Percentiles rank a stretch among this genome's conserved stretches.
Conservation (phyloP, 2,797 vertebrate genomes). For the Syncerus caffer region DNA sequence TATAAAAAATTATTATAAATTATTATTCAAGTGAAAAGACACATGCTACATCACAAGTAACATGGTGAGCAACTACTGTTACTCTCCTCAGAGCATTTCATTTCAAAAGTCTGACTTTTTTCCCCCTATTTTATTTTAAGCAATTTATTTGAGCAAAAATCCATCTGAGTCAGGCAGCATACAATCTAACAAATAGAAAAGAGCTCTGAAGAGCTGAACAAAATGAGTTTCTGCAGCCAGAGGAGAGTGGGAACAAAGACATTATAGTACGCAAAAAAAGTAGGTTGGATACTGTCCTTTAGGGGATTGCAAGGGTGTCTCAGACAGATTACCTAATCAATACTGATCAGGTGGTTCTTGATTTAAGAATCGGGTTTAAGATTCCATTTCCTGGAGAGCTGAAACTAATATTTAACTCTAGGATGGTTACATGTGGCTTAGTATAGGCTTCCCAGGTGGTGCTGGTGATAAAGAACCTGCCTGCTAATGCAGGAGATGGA, state of each 20-base stretch:
- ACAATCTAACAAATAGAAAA: too few species aligned
- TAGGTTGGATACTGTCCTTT: background rate
- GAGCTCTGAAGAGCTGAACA: background rate
- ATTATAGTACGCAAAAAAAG: rapidly evolving
- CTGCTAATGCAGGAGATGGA: background rate
- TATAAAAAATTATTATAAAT: background rate
- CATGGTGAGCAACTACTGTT: background rate
- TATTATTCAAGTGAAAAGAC: background rate
- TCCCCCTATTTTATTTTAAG: background rate
- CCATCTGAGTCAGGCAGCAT: background rate
- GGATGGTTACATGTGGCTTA: background rate
- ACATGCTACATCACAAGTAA: background rate
- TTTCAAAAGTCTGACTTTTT: background rate
- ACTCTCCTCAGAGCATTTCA: background rate
- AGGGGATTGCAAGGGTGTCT: background rate
- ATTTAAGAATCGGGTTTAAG: background rate
- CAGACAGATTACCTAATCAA: background rate
- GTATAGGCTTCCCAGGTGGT: background rate
- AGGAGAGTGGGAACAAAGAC: rapidly evolving
- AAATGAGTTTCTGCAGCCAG: background rate
- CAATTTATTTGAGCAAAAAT: background rate
- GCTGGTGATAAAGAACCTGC: background rate
- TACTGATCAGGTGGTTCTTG: background rate
- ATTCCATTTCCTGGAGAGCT: background rate
- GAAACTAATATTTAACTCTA: background rate